Conservation (phyloP, 2,797 vertebrate genomes). For the Loriculus beryllinus region DNA sequence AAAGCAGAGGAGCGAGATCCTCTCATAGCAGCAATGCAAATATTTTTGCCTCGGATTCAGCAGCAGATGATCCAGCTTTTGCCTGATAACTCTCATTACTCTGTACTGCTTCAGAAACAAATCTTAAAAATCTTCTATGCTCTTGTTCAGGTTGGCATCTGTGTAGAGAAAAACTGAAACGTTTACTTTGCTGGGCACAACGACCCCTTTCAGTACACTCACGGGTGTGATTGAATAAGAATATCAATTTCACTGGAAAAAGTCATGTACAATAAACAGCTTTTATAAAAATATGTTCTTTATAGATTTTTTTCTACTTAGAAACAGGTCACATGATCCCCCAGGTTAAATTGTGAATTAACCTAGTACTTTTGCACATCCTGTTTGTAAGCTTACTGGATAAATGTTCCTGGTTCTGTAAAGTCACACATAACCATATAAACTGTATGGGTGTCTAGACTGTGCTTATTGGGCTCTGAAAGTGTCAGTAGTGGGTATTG, state of each 20-base stretch:
- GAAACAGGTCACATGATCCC: not conserved
- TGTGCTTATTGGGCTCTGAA: not conserved
- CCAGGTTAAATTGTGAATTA: not conserved
- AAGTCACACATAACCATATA: not conserved
- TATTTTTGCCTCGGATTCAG: slow-evolving; percentile 93
- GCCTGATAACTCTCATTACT: slow-evolving; percentile 87
- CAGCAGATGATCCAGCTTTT: slow-evolving; percentile 90
- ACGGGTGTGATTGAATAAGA: not conserved
- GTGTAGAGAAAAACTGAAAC: not conserved
- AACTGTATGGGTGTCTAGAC: not conserved
- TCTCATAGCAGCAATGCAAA: slow-evolving; percentile 92
- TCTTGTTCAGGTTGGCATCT: slow-evolving; percentile 89
- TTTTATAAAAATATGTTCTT: not conserved
- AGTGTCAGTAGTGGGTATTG: not conserved
- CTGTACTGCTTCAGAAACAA: slow-evolving; percentile 96
- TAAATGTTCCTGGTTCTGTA: not conserved
- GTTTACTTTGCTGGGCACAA: not conserved
- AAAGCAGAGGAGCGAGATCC: slow-evolving; percentile 94
- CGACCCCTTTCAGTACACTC: not conserved
- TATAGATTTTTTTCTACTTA: not conserved
- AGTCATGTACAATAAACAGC: not conserved
- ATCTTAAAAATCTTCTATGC: slow-evolving; percentile 98
- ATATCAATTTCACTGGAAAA: not conserved
- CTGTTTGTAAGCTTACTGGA: not conserved
- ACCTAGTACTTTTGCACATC: not conserved